Evolutionary conservation across 2,888 invertebrate genomes (phyloP), one percentile per base, ranked within the genome.

Genomic region (Pogonocherus hispidulus): DNA sequence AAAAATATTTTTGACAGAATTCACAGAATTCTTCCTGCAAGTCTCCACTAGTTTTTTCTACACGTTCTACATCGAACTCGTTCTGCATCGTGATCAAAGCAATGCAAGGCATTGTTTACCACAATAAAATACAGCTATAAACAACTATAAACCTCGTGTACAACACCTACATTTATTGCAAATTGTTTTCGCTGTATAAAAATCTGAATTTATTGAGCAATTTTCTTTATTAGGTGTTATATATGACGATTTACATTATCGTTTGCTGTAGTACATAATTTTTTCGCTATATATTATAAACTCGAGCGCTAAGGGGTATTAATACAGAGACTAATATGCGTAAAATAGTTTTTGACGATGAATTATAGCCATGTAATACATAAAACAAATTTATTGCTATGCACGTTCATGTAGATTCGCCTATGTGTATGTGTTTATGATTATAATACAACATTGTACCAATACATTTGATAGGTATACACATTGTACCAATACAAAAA

Each of bases 81-180:
- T 22, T 57, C 44, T 23, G 18, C 14, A 46, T 46, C 19, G 23
- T 14, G 9, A 6, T 23, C 16, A 52, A 37, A 64, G 59, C 59
- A 63, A 69, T 64, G 70, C 60, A 59, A 63, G 67, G 67, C 62
- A 72, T 67, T 67, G 74, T 67, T 70, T 66, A 69, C 62, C 35
- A 67, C 23, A 22, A 63, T 59, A 63, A 55, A 69, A 71, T 69
- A 67, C 59, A 62, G 56, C 52, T 60, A 75, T 75, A 74, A 76
- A 76, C 70, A 69, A 70, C 67, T 71, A 71, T 70, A 70, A 70
- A 68, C 74, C 41, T 63, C 72, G 47, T 71, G 74, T 68, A 51
- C 51, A 54, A 75, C 74, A 68, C 73, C 74, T 65, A 74, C 72
- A 60, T 66, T 49, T 54, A 59, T 37, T 52, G 70, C 72, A 70